phyloP scores from a whole-genome alignment of 2,797 vertebrate species.

The Pipistrellus pygmaeus region DNA sequence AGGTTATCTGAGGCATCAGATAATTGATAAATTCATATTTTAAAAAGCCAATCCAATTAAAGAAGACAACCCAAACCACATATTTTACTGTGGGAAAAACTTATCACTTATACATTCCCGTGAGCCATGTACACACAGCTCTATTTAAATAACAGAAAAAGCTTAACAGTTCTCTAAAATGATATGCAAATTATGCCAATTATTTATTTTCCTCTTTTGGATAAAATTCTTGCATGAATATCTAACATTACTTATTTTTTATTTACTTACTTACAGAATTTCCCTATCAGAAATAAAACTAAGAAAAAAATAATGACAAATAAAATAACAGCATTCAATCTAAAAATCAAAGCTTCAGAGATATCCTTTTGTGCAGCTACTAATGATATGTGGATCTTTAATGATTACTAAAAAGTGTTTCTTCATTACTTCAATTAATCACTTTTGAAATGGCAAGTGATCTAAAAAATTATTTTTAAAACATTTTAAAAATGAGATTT shows the following conservation, averaged over 20 bases:
- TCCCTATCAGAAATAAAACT: neutral
- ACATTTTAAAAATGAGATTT: conserved; percentile 48
- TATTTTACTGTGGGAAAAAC: neutral
- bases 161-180: neutral
- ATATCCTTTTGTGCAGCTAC: neutral
- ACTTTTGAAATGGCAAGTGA: conserved; percentile 29
- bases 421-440: conserved; percentile 43
- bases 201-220: conserved; percentile 12
- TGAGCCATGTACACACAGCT: neutral
- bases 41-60: conserved; percentile 16
- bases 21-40: conserved; percentile 13
- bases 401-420: conserved; percentile 32
- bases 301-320: conserved; percentile 25
- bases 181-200: neutral
- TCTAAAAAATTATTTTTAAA: conserved; percentile 53
- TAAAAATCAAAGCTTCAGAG: neutral
- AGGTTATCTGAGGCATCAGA: neutral
- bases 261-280: neutral
- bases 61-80: neutral
- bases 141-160: neutral
- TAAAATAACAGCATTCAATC: conserved; percentile 28
- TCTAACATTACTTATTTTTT: neutral
- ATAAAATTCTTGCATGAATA: conserved; percentile 19
- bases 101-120: neutral
- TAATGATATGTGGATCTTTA: conserved; percentile 27